These are phyloP conservation scores for Euschistus heros DNA, from an alignment of 1,140 invertebrate genomes.

Conservation along the genomic window DNA sequence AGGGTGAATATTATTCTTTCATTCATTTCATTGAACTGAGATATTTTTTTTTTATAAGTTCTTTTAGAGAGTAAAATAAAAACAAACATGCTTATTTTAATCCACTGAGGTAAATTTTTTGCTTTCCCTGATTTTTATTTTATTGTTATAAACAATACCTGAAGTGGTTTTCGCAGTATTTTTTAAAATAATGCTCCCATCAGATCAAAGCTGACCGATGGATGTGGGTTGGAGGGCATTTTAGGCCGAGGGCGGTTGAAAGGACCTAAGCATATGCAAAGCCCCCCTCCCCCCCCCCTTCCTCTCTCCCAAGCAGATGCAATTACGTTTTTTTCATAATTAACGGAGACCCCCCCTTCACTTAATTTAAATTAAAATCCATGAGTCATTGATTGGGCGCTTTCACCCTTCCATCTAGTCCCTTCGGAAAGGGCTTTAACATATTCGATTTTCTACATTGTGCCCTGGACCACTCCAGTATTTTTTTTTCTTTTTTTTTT, in stretches of 20 bases:
- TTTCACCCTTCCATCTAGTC: constrained; percentile 17
- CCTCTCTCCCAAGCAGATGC: constrained; percentile 20
- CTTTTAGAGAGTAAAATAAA: too few relatives aligned
- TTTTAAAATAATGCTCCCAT: too few relatives aligned
- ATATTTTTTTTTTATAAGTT: too few relatives aligned
- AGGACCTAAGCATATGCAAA: constrained; percentile 18
- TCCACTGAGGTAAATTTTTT: too few relatives aligned
- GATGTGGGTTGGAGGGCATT: neutral
- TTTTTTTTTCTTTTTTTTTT: constrained; percentile 5
- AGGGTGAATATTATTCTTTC: too few relatives aligned
- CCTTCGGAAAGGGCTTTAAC: constrained; percentile 9
- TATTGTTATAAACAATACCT: too few relatives aligned
- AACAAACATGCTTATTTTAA: too few relatives aligned
- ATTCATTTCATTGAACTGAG: too few relatives aligned
- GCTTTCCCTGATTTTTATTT: too few relatives aligned
- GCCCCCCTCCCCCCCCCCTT: neutral
- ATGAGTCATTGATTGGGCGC: constrained; percentile 23
- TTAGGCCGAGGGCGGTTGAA: neutral
- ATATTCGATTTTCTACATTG: constrained; percentile 23
- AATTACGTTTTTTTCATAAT: constrained; percentile 25
- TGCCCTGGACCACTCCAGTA: neutral
- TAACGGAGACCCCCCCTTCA: constrained; percentile 17
- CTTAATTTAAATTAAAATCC: constrained; percentile 26
- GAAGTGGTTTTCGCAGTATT: too few relatives aligned
- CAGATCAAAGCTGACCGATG: too few relatives aligned